Evolutionary conservation across 2,113 vertebrate species (phyloP), one percentile per base, ranked within the genome.

Genomic region (Onychostruthus taczanowskii): DNA sequence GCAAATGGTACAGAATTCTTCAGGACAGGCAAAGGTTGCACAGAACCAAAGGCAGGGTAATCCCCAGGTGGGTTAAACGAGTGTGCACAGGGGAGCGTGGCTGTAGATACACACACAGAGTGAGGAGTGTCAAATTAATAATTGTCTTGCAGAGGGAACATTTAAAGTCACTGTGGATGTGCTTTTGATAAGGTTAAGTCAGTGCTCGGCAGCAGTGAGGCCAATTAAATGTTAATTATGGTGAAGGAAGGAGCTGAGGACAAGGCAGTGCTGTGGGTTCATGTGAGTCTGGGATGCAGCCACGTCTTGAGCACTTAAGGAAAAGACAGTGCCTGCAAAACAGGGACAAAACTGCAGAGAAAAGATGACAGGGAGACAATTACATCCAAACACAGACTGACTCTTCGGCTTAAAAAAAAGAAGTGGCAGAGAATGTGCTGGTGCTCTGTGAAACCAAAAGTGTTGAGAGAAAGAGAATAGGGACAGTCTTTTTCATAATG

Each of bases 221-320:
- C 91, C 91, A 94, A 94, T 93, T 94, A 95, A 89, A 94, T 93
- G 93, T 92, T 96, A 92, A 80, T 95, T 95, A 92, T 64, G 81
- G 84, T 47, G 84, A 84, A 89, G 84, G 64, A 95, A 94, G 80
- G 68, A 67, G 5, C 73, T 59, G 84, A 89, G 93, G 84, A 80
- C 81, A 77, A 84, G 94, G 49, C 59, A 59, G 47, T 31, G 31
- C 41, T 2, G 0, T 53, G 61, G 86, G 30, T 78, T 92, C 59
- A 2, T 91, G 43, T 47, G 56, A 84, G 30, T 63, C 92, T 90
- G 5, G 17, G 76, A 33, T 90, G 76, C 59, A 86, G 86, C 83
- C 64, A 46, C 24, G 4, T 62, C 79, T 80, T 49, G 31, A 80
- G 27, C 35, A 7, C 61, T 87, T 35, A 7, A 47, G 67, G 61